These are phyloP conservation scores for Bombylius discolor DNA, from an alignment of 2,888 invertebrate species.

Conservation along the genomic window DNA sequence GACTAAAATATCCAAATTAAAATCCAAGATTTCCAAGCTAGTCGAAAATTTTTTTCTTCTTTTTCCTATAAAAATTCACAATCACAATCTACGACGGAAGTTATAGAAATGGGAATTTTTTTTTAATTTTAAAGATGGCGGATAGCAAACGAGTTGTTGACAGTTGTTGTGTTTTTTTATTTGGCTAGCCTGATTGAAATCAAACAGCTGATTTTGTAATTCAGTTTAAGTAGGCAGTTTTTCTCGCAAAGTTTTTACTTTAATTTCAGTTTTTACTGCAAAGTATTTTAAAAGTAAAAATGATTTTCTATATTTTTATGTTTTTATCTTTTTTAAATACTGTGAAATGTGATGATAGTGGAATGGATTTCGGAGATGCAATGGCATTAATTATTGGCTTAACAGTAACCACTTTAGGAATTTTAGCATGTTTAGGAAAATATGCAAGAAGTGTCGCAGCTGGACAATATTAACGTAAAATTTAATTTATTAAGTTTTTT, in stretches of 20 bases:
- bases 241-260: too few relatives aligned
- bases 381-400: conserved; percentile 48
- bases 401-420: conserved; percentile 42
- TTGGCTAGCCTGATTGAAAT: background rate
- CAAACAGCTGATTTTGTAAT: background rate
- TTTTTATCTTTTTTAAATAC: background rate
- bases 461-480: conserved; percentile 6
- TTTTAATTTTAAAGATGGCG: background rate
- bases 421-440: conserved; percentile 54
- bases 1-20: conserved; percentile 21
- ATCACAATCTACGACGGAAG: too few relatives aligned
- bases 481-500: background rate
- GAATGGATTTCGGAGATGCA: conserved; percentile 55
- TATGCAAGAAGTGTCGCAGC: conserved; percentile 49
- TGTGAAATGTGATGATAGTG: conserved; percentile 10
- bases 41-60: too few relatives aligned
- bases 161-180: background rate
- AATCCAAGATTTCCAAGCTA: too few relatives aligned
- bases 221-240: too few relatives aligned
- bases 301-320: too few relatives aligned
- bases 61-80: background rate
- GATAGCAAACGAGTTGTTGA: background rate
- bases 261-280: too few relatives aligned
- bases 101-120: background rate
- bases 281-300: too few relatives aligned